Evolutionary conservation across 2,888 invertebrate genomes (phyloP).

Genomic region (Zaprionus bogoriensis): DNA sequence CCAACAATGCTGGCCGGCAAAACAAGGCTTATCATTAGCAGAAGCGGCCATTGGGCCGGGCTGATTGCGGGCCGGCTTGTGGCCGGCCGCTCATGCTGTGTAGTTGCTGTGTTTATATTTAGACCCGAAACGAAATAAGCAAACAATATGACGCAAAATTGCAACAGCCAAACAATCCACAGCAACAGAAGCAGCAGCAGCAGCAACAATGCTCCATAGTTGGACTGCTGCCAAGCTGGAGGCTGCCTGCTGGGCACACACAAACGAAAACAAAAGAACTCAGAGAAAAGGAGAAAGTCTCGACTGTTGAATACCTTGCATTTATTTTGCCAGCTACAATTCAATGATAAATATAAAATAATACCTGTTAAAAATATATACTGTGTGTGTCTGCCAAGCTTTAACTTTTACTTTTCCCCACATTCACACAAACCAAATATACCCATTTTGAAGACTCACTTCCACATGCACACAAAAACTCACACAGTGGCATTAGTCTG

Average conservation of each 20-base stretch:
- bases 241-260: conserved; percentile 22
- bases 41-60: conserved; percentile 51
- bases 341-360: too few relatives aligned
- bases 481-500: not conserved
- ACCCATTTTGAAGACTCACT: too few relatives aligned
- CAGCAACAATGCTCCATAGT: conserved; percentile 48
- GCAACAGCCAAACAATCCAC: conserved; percentile 40
- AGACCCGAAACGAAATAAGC: conserved; percentile 59
- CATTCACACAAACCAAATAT: too few relatives aligned
- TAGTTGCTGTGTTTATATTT: conserved; percentile 49
- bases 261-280: not conserved
- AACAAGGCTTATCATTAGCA: conserved; percentile 74
- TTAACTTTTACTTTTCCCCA: too few relatives aligned
- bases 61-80: conserved; percentile 54
- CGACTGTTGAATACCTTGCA: too few relatives aligned
- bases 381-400: too few relatives aligned
- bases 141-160: conserved; percentile 71
- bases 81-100: conserved; percentile 8
- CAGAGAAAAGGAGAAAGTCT: not conserved
- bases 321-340: not conserved
- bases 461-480: not conserved
- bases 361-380: too few relatives aligned
- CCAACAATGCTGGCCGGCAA: conserved; percentile 36
- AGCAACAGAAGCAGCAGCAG: too few relatives aligned
- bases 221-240: conserved; percentile 54